phyloP scores from a whole-genome alignment of 1,140 invertebrate genomes.

The Neoseiulus cucumeris region DNA sequence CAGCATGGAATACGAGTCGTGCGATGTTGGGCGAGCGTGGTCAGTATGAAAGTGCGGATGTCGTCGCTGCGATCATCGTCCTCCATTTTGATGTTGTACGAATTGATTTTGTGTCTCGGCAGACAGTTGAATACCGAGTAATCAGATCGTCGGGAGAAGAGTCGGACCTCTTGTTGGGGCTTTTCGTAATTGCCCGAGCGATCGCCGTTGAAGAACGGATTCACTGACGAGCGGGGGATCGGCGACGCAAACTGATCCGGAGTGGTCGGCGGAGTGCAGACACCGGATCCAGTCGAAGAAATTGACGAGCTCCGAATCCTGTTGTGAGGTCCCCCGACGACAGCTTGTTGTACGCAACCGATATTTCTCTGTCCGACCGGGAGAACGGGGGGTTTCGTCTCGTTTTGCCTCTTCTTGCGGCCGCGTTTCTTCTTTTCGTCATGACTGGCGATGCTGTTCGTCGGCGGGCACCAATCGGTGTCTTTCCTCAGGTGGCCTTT shows the following conservation, averaged over 20 bases:
- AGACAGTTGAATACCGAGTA: constrained; percentile 84
- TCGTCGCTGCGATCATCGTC: constrained; percentile 95
- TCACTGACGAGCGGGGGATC: constrained; percentile 69
- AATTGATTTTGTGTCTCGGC: constrained; percentile 85
- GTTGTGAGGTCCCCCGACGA: constrained; percentile 22
- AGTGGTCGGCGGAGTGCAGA: constrained; percentile 15
- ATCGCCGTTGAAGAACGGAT: constrained; percentile 69
- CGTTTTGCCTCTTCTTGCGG: constrained; percentile 33
- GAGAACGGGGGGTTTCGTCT: constrained; percentile 24
- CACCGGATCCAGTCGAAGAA: constrained; percentile 16
- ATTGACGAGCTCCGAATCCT: constrained; percentile 23
- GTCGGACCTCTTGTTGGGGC: constrained; percentile 31
- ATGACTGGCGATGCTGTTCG: constrained; percentile 21
- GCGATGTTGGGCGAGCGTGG: constrained; percentile 40
- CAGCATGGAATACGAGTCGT: constrained; percentile 55
- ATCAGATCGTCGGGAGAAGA: constrained; percentile 70
- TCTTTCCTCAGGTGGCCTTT: constrained; percentile 82
- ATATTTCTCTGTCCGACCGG: constrained; percentile 1
- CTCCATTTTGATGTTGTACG: constrained; percentile 97
- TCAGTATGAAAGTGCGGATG: constrained; percentile 74
- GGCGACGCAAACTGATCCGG: constrained; percentile 30
- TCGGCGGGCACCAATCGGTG: constrained; percentile 63
- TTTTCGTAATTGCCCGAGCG: constrained; percentile 6
- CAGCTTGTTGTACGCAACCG: no score
- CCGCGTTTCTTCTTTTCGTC: constrained; percentile 27